Conservation (phyloP, 2,113 vertebrate genomes). For the Gymnorhina tibicen region DNA sequence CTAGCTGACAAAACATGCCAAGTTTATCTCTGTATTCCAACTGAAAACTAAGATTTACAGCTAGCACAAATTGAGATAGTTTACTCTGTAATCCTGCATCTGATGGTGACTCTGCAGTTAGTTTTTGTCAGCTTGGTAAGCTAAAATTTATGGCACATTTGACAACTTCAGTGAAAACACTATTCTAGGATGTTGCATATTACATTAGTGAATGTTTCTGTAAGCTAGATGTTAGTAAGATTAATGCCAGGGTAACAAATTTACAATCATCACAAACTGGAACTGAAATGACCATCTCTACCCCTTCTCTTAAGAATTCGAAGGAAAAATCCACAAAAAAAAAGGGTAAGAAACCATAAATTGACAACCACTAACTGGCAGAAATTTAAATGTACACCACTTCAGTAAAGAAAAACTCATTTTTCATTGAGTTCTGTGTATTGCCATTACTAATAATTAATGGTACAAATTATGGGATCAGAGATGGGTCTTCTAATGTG, state of each 20-base stretch:
- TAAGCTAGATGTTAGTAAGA: not conserved
- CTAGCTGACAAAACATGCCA: not conserved
- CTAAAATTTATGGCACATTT: not conserved
- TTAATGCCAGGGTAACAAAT: not conserved
- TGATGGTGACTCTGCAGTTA: not conserved
- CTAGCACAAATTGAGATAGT: not conserved
- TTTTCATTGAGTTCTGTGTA: not conserved
- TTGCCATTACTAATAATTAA: not conserved
- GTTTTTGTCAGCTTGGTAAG: not conserved
- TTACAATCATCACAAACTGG: not conserved
- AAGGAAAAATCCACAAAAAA: not conserved
- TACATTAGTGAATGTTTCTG: not conserved
- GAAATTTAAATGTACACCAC: not conserved
- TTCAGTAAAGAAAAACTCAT: not conserved
- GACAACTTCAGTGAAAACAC: not conserved
- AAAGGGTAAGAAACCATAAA: not conserved
- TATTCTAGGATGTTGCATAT: not conserved
- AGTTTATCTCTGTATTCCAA: not conserved
- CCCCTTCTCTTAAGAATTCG: not conserved
- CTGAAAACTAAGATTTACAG: not conserved
- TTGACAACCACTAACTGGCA: not conserved
- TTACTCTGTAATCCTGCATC: not conserved
- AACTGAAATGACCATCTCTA: not conserved
- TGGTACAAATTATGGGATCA: not conserved
- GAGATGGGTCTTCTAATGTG: not conserved